These are phyloP conservation scores for Hydraecia micacea DNA, from an alignment of 2,888 invertebrate species.

Conservation along the genomic window DNA sequence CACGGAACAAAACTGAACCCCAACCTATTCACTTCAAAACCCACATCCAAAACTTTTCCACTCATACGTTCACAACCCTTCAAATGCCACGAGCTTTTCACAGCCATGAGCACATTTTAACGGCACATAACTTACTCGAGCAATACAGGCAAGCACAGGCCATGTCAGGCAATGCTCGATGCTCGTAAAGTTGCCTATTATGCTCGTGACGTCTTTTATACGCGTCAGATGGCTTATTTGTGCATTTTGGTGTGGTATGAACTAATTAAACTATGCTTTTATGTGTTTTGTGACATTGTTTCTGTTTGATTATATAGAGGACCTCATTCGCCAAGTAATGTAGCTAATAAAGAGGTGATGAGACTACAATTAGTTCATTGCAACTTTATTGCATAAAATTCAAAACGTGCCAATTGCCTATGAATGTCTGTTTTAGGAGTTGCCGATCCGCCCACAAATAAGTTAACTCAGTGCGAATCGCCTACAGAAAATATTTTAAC, in stretches of 20 bases:
- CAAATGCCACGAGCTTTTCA: slow-evolving; percentile 42
- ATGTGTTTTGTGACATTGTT: slow-evolving; percentile 33
- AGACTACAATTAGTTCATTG: background rate
- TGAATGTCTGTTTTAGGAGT: background rate
- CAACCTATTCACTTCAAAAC: background rate
- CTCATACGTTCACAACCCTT: slow-evolving; percentile 33
- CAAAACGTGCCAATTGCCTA: background rate
- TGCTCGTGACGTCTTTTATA: slow-evolving; percentile 47
- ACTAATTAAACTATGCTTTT: slow-evolving; percentile 50
- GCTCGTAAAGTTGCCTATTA: slow-evolving; percentile 58
- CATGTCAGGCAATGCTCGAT: slow-evolving; percentile 45
- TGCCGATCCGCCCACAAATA: background rate
- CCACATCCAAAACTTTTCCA: background rate
- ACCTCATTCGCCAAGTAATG: background rate
- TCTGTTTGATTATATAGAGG: slow-evolving; percentile 9
- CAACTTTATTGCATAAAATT: background rate
- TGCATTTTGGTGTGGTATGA: slow-evolving; percentile 34
- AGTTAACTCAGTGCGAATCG: background rate
- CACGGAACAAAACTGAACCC: background rate
- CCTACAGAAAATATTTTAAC: background rate
- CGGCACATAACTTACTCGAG: slow-evolving; percentile 59
- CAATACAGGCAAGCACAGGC: slow-evolving; percentile 39
- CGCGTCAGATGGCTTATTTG: slow-evolving; percentile 41
- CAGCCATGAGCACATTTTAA: slow-evolving; percentile 55
- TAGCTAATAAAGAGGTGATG: background rate